These are phyloP conservation scores for Stercorarius parasiticus DNA, from an alignment of 2,113 vertebrate genomes.

Conservation along the genomic window DNA sequence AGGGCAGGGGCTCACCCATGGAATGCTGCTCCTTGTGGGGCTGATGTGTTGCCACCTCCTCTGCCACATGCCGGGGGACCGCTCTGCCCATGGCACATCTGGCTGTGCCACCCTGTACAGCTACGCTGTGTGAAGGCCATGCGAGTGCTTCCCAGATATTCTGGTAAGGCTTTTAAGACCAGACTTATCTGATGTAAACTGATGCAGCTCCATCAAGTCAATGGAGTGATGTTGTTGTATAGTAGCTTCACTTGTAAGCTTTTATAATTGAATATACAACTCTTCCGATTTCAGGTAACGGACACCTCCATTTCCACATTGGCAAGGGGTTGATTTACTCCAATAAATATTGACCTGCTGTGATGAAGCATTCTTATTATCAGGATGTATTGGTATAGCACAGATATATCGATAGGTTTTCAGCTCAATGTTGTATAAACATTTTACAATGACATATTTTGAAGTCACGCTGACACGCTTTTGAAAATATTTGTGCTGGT, in stretches of 20 bases:
- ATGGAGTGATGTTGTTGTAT: not conserved
- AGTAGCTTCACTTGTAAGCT: slow-evolving; percentile 22
- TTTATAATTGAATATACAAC: slow-evolving; percentile 41
- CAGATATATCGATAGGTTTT: slow-evolving; percentile 33
- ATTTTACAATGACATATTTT: slow-evolving; percentile 53
- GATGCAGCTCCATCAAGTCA: not conserved
- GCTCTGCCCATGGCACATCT: accelerated
- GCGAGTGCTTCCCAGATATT: not conserved
- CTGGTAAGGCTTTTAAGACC: not conserved
- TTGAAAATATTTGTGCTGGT: slow-evolving; percentile 8
- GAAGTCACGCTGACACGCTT: slow-evolving; percentile 12
- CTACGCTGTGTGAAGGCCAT: accelerated
- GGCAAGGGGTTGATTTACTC: slow-evolving; percentile 59
- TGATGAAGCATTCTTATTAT: slow-evolving; percentile 62
- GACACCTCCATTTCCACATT: slow-evolving; percentile 29
- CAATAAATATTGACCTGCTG: slow-evolving; percentile 51
- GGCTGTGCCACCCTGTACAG: accelerated
- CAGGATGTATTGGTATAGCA: slow-evolving; percentile 44
- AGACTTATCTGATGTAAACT: not conserved
- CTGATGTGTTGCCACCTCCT: not conserved
- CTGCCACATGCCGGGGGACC: not conserved
- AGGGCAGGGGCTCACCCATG: not conserved
- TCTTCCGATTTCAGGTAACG: slow-evolving; percentile 25
- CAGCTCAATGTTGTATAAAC: slow-evolving; percentile 46
- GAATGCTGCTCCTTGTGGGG: not conserved